Evolutionary conservation across 2,797 vertebrate species (phyloP).

Genomic region (Brachymystax lenok): DNA sequence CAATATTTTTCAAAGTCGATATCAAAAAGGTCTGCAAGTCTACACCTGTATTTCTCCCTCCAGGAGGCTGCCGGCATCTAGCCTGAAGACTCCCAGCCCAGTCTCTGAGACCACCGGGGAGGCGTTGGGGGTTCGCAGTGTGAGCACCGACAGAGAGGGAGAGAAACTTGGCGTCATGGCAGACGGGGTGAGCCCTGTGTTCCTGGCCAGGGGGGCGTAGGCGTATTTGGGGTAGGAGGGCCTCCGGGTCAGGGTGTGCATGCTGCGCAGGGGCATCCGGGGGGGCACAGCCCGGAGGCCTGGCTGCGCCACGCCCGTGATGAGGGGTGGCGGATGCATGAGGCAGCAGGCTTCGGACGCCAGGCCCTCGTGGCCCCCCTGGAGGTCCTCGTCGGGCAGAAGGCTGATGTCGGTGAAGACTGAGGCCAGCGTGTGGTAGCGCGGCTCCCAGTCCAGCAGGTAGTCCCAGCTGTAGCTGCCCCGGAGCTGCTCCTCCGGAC

Average conservation of each 20-base stretch:
- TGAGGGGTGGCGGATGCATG: conserved; percentile 85
- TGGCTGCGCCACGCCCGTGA: conserved; percentile 86
- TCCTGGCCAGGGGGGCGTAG: conserved; percentile 73
- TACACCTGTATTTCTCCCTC: conserved; percentile 83
- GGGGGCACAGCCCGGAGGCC: conserved; percentile 85
- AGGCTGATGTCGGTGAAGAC: conserved; percentile 88
- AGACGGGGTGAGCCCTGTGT: conserved; percentile 75
- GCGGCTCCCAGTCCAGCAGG: conserved; percentile 84
- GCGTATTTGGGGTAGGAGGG: conserved; percentile 73
- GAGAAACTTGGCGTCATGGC: conserved; percentile 85
- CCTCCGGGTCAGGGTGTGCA: conserved; percentile 58
- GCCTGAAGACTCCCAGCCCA: conserved; percentile 66
- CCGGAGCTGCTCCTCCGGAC: conserved; percentile 65
- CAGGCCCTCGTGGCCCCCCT: conserved; percentile 61
- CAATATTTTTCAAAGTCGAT: not conserved
- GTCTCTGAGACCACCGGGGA: conserved; percentile 78
- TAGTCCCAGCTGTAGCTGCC: conserved; percentile 77
- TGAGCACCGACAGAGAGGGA: conserved; percentile 84
- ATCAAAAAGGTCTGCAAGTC: conserved; percentile 16
- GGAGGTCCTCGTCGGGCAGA: conserved; percentile 83
- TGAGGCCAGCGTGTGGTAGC: conserved; percentile 83
- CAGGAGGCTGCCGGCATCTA: conserved; percentile 67
- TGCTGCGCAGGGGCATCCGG: conserved; percentile 72
- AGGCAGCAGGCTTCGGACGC: conserved; percentile 74
- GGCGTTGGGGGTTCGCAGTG: conserved; percentile 73